Percentiles rank a stretch among this genome's conserved stretches.
phyloP scores from a whole-genome alignment of 2,888 invertebrate species.

The Trissolcus japonicus region DNA sequence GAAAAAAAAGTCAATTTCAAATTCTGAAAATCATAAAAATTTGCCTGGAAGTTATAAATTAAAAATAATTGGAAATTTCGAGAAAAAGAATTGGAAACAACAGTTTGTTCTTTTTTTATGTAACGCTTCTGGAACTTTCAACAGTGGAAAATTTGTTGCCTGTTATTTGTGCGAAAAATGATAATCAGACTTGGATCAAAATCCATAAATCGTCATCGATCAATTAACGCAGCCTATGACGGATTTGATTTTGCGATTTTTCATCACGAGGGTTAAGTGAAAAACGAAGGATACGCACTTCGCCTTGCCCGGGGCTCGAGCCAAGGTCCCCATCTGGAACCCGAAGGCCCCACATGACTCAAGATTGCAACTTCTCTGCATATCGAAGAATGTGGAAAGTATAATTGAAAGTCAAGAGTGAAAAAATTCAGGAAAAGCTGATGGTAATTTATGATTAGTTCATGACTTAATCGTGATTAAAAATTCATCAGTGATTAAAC shows the following conservation, averaged over 20 bases:
- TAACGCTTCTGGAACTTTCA: too few species aligned
- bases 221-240: slow-evolving; percentile 37
- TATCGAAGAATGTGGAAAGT: slow-evolving; percentile 42
- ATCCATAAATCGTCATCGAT: slow-evolving; percentile 31
- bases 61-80: too few species aligned
- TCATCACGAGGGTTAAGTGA: slow-evolving; percentile 53
- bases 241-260: slow-evolving; percentile 43
- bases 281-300: slow-evolving; percentile 60
- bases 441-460: too few species aligned
- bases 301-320: slow-evolving; percentile 74
- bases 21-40: too few species aligned
- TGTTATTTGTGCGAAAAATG: not conserved
- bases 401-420: slow-evolving; percentile 31
- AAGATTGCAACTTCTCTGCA: slow-evolving; percentile 67
- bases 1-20: slow-evolving; percentile 51
- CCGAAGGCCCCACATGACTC: slow-evolving; percentile 73
- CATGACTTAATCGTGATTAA: too few species aligned
- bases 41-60: too few species aligned
- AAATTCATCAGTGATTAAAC: too few species aligned
- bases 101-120: too few species aligned
- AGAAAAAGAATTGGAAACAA: too few species aligned
- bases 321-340: slow-evolving; percentile 71
- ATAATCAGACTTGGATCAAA: slow-evolving; percentile 19
- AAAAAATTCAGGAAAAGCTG: slow-evolving; percentile 28
- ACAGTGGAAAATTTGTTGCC: too few species aligned